These are phyloP conservation scores for Cydia amplana DNA, from an alignment of 1,140 invertebrate species.

Conservation along the genomic window DNA sequence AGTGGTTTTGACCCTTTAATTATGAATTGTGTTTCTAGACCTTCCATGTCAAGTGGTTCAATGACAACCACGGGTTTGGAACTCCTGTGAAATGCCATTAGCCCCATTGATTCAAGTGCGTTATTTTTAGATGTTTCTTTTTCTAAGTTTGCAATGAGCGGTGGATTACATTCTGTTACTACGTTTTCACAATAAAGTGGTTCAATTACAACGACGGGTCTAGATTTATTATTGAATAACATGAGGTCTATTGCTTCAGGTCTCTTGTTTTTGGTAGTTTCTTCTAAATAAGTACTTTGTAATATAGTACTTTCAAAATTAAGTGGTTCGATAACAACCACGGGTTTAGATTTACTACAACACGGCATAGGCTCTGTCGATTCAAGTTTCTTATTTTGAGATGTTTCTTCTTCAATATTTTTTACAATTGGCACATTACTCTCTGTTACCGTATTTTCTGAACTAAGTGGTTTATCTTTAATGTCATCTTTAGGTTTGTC, in stretches of 20 bases:
- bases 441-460: neutral
- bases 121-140: neutral
- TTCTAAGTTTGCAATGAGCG: neutral
- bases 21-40: conserved; percentile 8
- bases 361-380: neutral
- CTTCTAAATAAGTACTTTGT: neutral
- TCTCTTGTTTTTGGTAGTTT: neutral
- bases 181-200: neutral
- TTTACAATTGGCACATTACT: neutral
- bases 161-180: neutral
- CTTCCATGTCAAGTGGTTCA: conserved; percentile 12
- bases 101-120: neutral
- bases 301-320: neutral
- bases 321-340: conserved; percentile 18
- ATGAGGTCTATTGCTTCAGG: neutral
- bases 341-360: neutral
- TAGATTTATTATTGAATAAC: neutral
- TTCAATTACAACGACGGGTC: conserved; percentile 2
- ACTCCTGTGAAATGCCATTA: neutral
- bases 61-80: conserved; percentile 17
- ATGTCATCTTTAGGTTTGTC: neutral
- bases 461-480: neutral
- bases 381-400: neutral
- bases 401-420: neutral
- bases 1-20: neutral